Evolutionary conservation across 2,797 vertebrate genomes (phyloP), one percentile per base, ranked within the genome.

Genomic region (Gymnocypris eckloni): DNA sequence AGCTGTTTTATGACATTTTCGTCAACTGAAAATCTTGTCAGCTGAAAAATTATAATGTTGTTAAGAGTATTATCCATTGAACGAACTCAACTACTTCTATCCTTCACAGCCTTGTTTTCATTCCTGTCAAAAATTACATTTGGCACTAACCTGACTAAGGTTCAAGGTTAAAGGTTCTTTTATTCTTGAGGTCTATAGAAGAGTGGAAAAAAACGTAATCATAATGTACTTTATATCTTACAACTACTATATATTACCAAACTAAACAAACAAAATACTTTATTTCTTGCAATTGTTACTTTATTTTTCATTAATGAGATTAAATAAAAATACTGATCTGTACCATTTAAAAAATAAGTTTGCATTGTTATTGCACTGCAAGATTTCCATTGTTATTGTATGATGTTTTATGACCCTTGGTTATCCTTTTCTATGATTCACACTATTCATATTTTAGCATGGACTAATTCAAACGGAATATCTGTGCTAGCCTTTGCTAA

Each of bases 201-300:
- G 11, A 10, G 3, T 7, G 20, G 43, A 16, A 52, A 50, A 50
- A 6, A 16, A 16, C 15, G 5, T 50, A 50, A 50, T 50, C 15
- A 50, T 50, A 9, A 43, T 43, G 13, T 50, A 50, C 70, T 73
- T 73, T 72, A 71, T 71, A 43, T 71, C 69, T 71, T 22, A n/a
- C 20, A 71, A n/a, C 41, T 43, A 43, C 41, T 43, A 43, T 43
- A 43, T 43, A 8, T 43, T 43, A 43, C 8, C 9, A 43, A 33
- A 33, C 33, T 33, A 33, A 33, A 9, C 9, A 43, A 43, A 43
- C n/a, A 43, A 43, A 43, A 43, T 0, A 2, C 41, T 43, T 10
- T 10, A 43, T 43, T 43, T 43, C 43, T 43, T 43, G 43, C 43
- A 43, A 43, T 10, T 43, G 43, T 43, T 9, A 43, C 43, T 43